These are phyloP conservation scores for Panulirus ornatus DNA, from an alignment of 1,140 invertebrate species.

Conservation along the genomic window DNA sequence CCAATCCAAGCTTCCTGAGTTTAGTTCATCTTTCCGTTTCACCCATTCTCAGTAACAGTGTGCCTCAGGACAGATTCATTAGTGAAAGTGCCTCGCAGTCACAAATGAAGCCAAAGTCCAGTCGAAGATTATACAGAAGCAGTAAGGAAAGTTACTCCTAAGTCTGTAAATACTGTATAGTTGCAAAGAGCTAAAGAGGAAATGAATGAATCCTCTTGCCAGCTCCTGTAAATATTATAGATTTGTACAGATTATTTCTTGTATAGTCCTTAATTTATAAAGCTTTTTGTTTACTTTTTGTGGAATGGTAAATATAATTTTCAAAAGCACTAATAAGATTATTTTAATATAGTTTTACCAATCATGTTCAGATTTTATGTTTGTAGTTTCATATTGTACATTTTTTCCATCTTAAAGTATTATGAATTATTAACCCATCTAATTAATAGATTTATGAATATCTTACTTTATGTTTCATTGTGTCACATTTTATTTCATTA, in stretches of 20 bases:
- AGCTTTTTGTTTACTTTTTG: neutral
- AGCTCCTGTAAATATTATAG: neutral
- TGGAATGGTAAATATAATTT: neutral
- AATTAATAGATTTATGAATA: neutral
- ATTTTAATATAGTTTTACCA: neutral
- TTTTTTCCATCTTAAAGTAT: neutral
- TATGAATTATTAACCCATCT: neutral
- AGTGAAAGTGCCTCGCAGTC: neutral
- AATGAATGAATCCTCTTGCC: neutral
- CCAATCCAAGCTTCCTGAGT: constrained; percentile 24
- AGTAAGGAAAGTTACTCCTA: neutral
- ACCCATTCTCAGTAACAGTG: constrained; percentile 26
- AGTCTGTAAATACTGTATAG: neutral
- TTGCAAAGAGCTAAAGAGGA: neutral
- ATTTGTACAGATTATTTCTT: neutral
- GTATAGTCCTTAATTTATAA: neutral
- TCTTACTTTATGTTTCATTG: neutral
- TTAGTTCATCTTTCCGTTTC: constrained; percentile 44
- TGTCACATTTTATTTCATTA: no score
- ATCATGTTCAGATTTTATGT: neutral
- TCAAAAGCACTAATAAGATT: neutral
- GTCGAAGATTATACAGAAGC: constrained; percentile 15
- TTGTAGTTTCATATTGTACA: neutral
- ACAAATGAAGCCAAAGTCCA: neutral
- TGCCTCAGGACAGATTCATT: neutral